These are phyloP conservation scores for Lasioglossum villosulum DNA, from an alignment of 2,888 invertebrate genomes.

Conservation along the genomic window DNA sequence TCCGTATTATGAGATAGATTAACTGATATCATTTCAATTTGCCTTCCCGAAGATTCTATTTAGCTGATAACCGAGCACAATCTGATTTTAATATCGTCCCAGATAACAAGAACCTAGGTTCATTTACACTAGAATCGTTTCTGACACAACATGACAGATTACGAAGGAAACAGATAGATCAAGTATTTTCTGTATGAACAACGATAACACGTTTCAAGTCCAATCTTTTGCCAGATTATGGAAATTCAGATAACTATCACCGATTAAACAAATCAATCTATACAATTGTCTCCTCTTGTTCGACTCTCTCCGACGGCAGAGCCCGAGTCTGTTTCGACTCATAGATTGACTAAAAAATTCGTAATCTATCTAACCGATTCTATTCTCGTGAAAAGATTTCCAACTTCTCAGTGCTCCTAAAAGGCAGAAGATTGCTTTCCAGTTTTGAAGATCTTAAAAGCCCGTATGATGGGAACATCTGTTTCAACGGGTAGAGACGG, in stretches of 20 bases:
- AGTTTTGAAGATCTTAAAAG: constrained; percentile 8
- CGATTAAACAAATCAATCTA: too few relatives aligned
- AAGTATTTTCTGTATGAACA: not conserved
- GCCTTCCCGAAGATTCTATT: not conserved
- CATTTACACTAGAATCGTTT: not conserved
- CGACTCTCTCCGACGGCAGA: too few relatives aligned
- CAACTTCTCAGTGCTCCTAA: not conserved
- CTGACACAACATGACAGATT: too few relatives aligned
- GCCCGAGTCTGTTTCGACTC: too few relatives aligned
- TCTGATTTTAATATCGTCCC: not conserved
- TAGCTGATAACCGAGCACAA: not conserved
- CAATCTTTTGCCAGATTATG: too few relatives aligned
- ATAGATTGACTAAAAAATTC: too few relatives aligned
- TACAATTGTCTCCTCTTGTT: too few relatives aligned
- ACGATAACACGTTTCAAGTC: not conserved
- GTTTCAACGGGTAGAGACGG: not conserved
- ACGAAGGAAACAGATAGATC: not conserved
- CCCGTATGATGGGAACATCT: not conserved
- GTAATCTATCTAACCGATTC: not conserved
- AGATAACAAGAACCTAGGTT: not conserved
- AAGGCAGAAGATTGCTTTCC: not conserved
- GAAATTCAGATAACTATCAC: too few relatives aligned
- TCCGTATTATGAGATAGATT: not conserved
- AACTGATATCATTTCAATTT: not conserved
- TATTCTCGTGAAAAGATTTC: not conserved